Base-by-base conservation (phyloP, 1,140 invertebrate species). In the Apolygus lucorum region DNA sequence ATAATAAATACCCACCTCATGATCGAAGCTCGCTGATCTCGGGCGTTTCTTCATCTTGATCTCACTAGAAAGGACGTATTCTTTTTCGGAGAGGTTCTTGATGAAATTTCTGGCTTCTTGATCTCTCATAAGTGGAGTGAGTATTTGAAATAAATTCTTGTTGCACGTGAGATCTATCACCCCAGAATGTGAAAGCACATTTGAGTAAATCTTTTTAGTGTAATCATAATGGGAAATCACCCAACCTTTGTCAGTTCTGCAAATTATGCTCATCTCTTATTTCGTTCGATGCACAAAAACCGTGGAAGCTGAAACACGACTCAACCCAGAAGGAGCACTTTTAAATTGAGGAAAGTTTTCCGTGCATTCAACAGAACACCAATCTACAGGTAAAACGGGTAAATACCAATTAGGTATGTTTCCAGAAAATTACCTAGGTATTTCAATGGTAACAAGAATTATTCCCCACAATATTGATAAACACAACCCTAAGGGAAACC, bases 261-360 rank as follows among this genome's bases (percentile, higher is more conserved):
- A 72, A 24, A 72, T 28, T 52, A 72, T 42, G 67, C 72, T 72
- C 72, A 72, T 72, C n/a, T n/a, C n/a, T n/a, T n/a, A n/a, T n/a
- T n/a, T n/a, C n/a, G n/a, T n/a, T n/a, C n/a, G n/a, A n/a, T n/a
- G n/a, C n/a, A n/a, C n/a, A n/a, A n/a, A n/a, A n/a, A n/a, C n/a
- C n/a, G n/a, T n/a, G n/a, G n/a, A n/a, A n/a, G n/a, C n/a, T n/a
- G n/a, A n/a, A n/a, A n/a, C n/a, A n/a, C n/a, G n/a, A n/a, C n/a
- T n/a, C n/a, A n/a, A n/a, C n/a, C n/a, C n/a, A n/a, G n/a, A n/a
- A n/a, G n/a, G n/a, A n/a, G n/a, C n/a, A n/a, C n/a, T n/a, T n/a
- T n/a, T n/a, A n/a, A n/a, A n/a, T n/a, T n/a, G n/a, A n/a, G n/a
- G n/a, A n/a, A n/a, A n/a, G n/a, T n/a, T n/a, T n/a, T n/a, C n/a